Conservation (phyloP, 37 sponge, comb jelly and placozoan genomes). For the Eunapius fragilis region DNA sequence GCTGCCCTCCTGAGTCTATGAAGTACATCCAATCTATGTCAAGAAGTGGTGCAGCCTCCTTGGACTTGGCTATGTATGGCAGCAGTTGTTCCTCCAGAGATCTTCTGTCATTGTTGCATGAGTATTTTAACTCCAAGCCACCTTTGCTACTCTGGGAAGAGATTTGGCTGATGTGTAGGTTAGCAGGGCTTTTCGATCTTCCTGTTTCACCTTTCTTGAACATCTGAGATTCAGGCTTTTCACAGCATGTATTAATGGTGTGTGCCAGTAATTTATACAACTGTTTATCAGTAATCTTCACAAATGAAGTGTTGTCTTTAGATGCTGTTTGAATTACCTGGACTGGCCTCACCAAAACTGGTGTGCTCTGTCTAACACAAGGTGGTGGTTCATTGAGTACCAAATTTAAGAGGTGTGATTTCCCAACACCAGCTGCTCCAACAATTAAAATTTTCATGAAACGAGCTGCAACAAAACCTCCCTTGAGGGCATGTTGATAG, state of each 20-base stretch:
- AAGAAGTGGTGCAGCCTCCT: neutral
- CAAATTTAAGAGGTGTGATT: neutral
- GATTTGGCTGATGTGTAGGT: too few relatives aligned
- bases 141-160: too few relatives aligned
- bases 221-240: neutral
- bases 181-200: neutral
- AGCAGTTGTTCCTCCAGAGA: neutral
- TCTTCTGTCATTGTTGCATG: too few relatives aligned
- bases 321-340: neutral
- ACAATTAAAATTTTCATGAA: neutral
- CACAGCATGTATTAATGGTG: neutral
- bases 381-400: neutral
- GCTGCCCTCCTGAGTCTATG: neutral
- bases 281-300: neutral
- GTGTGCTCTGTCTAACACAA: neutral
- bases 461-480: neutral
- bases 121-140: too few relatives aligned
- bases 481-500: neutral
- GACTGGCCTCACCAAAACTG: neutral
- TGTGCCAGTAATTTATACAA: neutral
- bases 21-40: neutral
- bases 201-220: neutral
- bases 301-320: neutral
- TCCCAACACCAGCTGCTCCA: neutral
- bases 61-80: neutral